Conservation (phyloP, 2,797 vertebrate species). For the Hydrophis major region DNA sequence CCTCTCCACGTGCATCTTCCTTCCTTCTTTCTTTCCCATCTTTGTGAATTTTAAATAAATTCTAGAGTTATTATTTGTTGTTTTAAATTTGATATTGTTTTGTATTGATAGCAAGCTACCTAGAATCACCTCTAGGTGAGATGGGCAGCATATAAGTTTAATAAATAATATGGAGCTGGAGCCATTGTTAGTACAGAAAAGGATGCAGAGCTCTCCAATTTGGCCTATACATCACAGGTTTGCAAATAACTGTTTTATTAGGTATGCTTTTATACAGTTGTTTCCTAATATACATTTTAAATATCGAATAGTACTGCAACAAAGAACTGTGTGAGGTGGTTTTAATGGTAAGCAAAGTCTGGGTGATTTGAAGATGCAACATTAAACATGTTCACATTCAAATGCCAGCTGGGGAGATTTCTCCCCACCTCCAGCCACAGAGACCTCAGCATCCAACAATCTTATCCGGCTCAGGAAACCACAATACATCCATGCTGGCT, state of each 20-base stretch:
- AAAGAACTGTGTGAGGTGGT: not conserved
- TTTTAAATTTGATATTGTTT: not conserved
- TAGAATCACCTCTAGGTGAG: not conserved
- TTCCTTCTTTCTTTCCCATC: not conserved
- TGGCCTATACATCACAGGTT: not conserved
- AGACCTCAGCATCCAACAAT: conserved; percentile 35
- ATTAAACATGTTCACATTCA: not conserved
- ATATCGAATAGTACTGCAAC: not conserved
- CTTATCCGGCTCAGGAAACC: conserved; percentile 53
- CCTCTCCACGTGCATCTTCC: not conserved
- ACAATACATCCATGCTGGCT: conserved; percentile 52
- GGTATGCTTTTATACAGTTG: not conserved
- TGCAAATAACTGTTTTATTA: not conserved
- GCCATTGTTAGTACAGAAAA: not conserved
- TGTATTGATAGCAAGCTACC: not conserved
- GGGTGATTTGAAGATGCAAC: not conserved
- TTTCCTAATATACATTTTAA: not conserved
- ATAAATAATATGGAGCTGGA: not conserved
- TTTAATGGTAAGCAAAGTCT: not conserved
- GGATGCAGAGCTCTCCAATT: not conserved
- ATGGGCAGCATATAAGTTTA: not conserved
- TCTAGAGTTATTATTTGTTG: not conserved
- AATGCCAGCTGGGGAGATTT: not conserved
- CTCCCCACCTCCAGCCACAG: not conserved
- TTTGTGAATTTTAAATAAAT: not conserved